These are phyloP conservation scores for Mustelus asterias DNA, from an alignment of 2,113 vertebrate species.

Conservation along the genomic window DNA sequence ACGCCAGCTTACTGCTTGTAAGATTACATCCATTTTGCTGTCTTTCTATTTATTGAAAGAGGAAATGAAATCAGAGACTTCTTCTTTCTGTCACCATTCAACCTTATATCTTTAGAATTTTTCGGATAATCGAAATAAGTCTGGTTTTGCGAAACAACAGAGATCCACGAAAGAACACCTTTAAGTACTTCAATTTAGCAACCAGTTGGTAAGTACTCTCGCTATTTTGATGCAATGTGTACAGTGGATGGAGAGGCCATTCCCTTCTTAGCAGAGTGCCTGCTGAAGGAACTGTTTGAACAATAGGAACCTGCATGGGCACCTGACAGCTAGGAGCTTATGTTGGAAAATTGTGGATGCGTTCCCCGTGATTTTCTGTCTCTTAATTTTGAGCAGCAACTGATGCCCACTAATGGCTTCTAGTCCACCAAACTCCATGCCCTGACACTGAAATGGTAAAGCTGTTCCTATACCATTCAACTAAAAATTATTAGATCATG, in stretches of 20 bases:
- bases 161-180: neutral
- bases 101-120: neutral
- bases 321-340: neutral
- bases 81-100: neutral
- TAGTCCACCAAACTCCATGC: neutral
- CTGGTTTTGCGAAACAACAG: neutral
- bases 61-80: neutral
- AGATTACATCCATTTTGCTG: neutral
- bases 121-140: neutral
- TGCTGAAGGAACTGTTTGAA: neutral
- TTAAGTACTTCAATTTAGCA: neutral
- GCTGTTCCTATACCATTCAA: neutral
- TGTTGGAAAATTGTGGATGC: neutral
- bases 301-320: neutral
- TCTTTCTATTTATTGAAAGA: neutral
- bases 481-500: neutral
- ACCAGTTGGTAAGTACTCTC: neutral
- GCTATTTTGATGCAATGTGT: neutral
- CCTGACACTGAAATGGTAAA: neutral
- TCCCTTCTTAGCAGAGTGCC: neutral
- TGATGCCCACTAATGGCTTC: neutral
- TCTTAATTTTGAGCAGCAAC: neutral
- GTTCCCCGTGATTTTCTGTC: neutral
- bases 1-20: neutral
- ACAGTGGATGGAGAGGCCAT: neutral